These are phyloP conservation scores for Podarcis siculus DNA, from an alignment of 2,797 vertebrate genomes.

Conservation along the genomic window DNA sequence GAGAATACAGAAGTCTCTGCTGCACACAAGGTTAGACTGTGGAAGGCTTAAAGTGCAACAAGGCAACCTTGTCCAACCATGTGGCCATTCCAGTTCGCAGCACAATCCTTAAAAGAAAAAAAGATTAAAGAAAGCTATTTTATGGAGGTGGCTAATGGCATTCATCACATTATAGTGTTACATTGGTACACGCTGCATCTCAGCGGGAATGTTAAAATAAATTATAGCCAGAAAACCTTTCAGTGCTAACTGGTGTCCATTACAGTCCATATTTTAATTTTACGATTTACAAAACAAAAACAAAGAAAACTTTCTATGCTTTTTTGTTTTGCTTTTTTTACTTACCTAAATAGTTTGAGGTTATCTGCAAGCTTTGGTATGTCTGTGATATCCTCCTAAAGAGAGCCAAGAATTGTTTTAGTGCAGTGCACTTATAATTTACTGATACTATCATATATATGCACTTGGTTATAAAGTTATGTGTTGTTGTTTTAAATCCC, in stretches of 20 bases:
- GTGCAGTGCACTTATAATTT: slow-evolving; percentile 7
- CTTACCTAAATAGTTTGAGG: slow-evolving; percentile 94
- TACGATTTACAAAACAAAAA: neutral
- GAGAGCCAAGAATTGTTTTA: slow-evolving; percentile 72
- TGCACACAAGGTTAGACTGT: neutral
- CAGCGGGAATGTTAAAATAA: too few species aligned
- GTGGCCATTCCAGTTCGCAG: neutral
- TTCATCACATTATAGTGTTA: too few species aligned
- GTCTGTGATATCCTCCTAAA: slow-evolving; percentile 98
- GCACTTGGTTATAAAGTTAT: too few species aligned
- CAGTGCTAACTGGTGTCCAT: neutral
- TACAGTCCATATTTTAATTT: too few species aligned
- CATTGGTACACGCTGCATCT: too few species aligned
- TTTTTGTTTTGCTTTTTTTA: slow-evolving; percentile 46
- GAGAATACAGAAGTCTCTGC: neutral
- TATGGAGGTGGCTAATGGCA: too few species aligned
- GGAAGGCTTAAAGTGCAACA: neutral
- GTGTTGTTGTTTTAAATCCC: neutral
- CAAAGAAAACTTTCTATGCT: neutral
- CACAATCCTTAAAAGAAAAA: too few species aligned
- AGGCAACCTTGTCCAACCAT: neutral
- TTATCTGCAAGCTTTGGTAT: slow-evolving; percentile 94
- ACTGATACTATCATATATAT: neutral
- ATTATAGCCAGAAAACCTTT: neutral
- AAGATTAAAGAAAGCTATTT: too few species aligned